Conservation (phyloP, 2,797 vertebrate genomes). For the Corythornis leucogaster region DNA sequence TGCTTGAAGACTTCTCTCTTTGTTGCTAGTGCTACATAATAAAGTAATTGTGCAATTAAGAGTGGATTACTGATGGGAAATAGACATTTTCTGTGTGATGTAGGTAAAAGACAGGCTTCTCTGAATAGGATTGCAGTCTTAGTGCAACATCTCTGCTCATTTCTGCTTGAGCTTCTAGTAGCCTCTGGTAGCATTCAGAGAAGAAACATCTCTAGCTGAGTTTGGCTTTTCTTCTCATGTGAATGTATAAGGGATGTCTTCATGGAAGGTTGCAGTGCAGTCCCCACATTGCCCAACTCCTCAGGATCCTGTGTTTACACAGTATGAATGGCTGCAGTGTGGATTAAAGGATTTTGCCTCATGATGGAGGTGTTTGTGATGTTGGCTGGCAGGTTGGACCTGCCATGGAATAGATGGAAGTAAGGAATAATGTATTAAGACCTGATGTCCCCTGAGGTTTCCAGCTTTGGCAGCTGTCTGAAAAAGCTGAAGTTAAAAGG, state of each 20-base stretch:
- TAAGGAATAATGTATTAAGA: background rate
- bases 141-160: background rate
- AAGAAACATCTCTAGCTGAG: background rate
- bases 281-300: background rate
- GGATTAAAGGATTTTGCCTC: background rate
- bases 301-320: background rate
- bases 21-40: slow-evolving; percentile 42
- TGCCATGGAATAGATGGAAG: background rate
- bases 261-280: background rate
- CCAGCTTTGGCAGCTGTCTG: background rate
- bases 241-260: background rate
- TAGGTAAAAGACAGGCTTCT: background rate
- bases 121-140: background rate
- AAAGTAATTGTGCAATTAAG: slow-evolving; percentile 61
- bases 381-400: background rate
- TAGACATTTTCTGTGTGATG: background rate
- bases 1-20: slow-evolving; percentile 23
- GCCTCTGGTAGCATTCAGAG: background rate
- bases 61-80: slow-evolving; percentile 36
- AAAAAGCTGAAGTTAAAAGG: background rate
- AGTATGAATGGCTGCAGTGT: background rate
- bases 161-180: slow-evolving; percentile 22
- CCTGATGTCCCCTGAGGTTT: background rate
- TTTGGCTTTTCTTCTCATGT: background rate
- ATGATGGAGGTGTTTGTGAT: background rate